Evolutionary conservation across 2,797 vertebrate species (phyloP).

Genomic region (Lacerta viridis): DNA sequence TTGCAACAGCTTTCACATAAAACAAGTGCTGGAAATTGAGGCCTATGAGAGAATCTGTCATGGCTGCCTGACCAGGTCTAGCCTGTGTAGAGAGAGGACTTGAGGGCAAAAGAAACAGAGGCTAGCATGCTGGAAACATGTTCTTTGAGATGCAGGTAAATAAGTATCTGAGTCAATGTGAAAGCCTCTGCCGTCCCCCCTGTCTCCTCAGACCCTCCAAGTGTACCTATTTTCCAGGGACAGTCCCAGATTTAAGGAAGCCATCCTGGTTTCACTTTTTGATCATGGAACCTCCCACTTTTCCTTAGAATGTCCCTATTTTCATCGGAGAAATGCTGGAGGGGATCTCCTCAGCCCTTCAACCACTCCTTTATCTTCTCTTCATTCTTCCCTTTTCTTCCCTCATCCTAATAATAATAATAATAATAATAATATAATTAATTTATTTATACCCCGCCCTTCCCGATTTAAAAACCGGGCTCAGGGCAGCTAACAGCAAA

Average conservation of each 20-base stretch:
- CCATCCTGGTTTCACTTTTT: too few species aligned
- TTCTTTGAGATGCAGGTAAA: not conserved
- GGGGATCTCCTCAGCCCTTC: too few species aligned
- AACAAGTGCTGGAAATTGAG: not conserved
- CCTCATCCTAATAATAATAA: too few species aligned
- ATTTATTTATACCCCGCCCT: too few species aligned
- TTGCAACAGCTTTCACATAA: not conserved
- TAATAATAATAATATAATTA: too few species aligned
- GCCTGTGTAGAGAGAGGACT: not conserved
- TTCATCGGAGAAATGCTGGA: too few species aligned
- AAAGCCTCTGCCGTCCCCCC: not conserved
- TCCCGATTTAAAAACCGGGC: too few species aligned
- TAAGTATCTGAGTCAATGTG: not conserved
- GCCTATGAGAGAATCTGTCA: not conserved
- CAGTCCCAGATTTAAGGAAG: too few species aligned
- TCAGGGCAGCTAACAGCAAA: too few species aligned
- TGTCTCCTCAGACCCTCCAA: not conserved
- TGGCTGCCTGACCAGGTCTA: not conserved
- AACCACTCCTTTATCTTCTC: not conserved
- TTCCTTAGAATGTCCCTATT: too few species aligned
- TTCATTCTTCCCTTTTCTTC: not conserved
- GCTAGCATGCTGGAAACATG: not conserved
- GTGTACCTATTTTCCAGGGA: too few species aligned
- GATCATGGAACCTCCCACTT: too few species aligned
- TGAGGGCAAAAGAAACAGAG: not conserved